phyloP scores from a whole-genome alignment of 2,797 vertebrate species.

The Lates japonicus region DNA sequence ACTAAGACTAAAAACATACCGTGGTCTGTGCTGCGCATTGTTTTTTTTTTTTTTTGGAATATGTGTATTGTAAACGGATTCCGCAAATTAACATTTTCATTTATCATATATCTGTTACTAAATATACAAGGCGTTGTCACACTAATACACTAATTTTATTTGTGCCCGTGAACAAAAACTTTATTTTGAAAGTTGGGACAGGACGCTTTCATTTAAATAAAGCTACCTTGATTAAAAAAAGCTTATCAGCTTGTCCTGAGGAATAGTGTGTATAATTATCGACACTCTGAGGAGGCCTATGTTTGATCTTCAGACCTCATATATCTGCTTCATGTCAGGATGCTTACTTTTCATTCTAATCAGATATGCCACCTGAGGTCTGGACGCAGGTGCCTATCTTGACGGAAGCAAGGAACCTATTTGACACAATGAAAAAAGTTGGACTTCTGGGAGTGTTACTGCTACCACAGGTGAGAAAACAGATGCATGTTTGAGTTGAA shows the following conservation, averaged over 20 bases:
- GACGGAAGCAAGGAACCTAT: background rate
- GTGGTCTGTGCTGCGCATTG: fast-evolving
- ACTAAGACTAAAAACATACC: fast-evolving
- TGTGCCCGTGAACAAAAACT: fast-evolving
- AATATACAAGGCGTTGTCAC: background rate
- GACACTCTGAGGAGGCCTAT: background rate
- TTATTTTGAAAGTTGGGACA: constrained; percentile 49
- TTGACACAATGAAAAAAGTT: constrained; percentile 65
- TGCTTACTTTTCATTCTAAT: constrained; percentile 41
- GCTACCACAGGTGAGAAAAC: constrained; percentile 63
- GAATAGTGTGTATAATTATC: background rate
- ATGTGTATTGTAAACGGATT: fast-evolving
- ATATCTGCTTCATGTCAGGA: constrained; percentile 52
- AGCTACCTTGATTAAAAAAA: background rate
- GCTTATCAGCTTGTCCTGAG: background rate
- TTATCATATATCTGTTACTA: fast-evolving
- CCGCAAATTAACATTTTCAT: fast-evolving
- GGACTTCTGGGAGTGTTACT: constrained; percentile 68
- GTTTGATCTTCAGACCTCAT: constrained; percentile 60
- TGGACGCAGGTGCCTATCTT: constrained; percentile 3
- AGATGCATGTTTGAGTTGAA: constrained; percentile 12
- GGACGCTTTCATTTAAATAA: background rate
- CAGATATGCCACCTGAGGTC: constrained; percentile 22
- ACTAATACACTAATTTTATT: fast-evolving
- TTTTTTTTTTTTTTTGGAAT: background rate